Evolutionary conservation across 1,140 invertebrate genomes (phyloP), one percentile per base, ranked within the genome.

Genomic region (Drosophila prosaltans): DNA sequence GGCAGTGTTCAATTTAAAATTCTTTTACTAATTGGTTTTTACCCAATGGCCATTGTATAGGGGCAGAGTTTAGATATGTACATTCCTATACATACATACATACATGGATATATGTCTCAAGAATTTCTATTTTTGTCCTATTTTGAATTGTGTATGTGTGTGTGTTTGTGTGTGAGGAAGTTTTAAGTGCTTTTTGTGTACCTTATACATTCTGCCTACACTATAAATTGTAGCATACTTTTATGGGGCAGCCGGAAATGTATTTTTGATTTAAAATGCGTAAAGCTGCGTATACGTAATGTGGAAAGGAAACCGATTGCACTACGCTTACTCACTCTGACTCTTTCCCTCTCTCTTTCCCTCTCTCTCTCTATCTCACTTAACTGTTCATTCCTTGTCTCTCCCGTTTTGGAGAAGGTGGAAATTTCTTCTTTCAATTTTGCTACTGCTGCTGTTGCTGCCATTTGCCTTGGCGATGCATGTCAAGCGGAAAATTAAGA

Each of bases 191-290:
- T 75, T 68, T 66, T 69, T 72, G 62, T 72, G 61, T 66, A 57
- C 71, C 82, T 58, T 61, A 72, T 32, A 66, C 65, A 88, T 67
- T 70, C 59, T 68, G 54, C 73, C 73, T 74, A 75, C 36, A 60
- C 65, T 65, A 66, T 88, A 86, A 88, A 84, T 88, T 89, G 77
- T 66, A 64, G 72, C 68, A 69, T 65, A 68, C 67, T 69, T 78
- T 82, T 80, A 69, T 80, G 79, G 73, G 69, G 59, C 80, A 80
- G 65, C 76, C 84, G 84, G 83, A 88, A 89, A 89, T 88, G 84
- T 89, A 89, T 88, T 88, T 77, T 88, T 88, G 83, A 88, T 88
- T 89, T 89, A 84, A 88, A 89, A 88, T 89, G 83, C 83, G 84
- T 84, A 89, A 78, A 89, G 80, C 61, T 80, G 65, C 54, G 69